Evolutionary conservation across 1,140 invertebrate species (phyloP).

Genomic region (Apocrypta bakeri): DNA sequence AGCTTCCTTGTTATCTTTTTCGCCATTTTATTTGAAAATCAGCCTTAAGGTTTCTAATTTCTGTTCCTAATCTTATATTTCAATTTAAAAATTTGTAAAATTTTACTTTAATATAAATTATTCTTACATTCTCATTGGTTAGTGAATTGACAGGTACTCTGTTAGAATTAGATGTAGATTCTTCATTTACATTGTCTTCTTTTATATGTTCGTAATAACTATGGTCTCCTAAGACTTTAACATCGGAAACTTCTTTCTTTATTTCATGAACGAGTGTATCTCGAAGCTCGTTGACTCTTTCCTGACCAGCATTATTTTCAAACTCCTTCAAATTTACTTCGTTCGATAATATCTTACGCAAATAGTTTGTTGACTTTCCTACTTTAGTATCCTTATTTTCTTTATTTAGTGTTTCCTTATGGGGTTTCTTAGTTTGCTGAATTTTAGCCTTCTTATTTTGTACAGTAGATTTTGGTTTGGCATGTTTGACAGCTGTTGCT

Average conservation of each 20-base stretch:
- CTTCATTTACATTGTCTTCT: slow-evolving; percentile 54
- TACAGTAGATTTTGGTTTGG: slow-evolving; percentile 61
- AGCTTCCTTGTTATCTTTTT: background rate
- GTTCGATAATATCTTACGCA: slow-evolving; percentile 67
- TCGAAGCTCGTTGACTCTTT: slow-evolving; percentile 51
- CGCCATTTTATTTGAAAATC: slow-evolving; percentile 32
- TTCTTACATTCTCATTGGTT: slow-evolving; percentile 66
- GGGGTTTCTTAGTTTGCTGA: slow-evolving; percentile 62
- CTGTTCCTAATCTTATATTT: background rate
- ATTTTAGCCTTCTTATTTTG: slow-evolving; percentile 61
- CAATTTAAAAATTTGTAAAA: background rate
- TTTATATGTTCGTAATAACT: slow-evolving; percentile 69
- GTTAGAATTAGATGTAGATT: slow-evolving; percentile 52
- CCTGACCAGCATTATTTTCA: slow-evolving; percentile 60
- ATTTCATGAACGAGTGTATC: slow-evolving; percentile 42
- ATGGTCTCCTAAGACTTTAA: slow-evolving; percentile 67
- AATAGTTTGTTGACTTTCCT: slow-evolving; percentile 68
- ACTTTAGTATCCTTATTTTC: slow-evolving; percentile 67
- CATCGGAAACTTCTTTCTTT: slow-evolving; percentile 47
- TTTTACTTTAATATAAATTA: slow-evolving; percentile 4
- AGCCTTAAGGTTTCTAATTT: slow-evolving; percentile 43
- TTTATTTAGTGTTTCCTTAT: slow-evolving; percentile 67
- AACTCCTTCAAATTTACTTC: slow-evolving; percentile 64
- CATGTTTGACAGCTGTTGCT: slow-evolving; percentile 60
- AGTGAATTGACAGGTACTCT: slow-evolving; percentile 59